These are phyloP conservation scores for Ibycter americanus DNA, from an alignment of 2,797 vertebrate genomes.

Conservation along the genomic window DNA sequence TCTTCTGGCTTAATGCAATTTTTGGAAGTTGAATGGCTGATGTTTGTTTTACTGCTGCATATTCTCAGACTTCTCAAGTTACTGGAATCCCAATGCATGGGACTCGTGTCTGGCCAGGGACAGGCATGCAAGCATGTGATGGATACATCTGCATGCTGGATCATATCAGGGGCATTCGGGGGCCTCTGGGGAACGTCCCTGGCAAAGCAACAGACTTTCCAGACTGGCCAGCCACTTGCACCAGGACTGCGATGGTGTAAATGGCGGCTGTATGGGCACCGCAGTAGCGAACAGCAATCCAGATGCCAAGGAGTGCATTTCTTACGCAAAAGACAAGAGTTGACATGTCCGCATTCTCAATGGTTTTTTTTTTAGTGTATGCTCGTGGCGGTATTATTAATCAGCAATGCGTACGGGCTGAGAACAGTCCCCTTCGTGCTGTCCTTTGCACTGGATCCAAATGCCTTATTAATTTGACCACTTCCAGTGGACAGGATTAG, in stretches of 20 bases:
- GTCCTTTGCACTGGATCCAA: not conserved
- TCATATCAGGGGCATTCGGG: not conserved
- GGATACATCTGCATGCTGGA: not conserved
- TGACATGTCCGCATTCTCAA: not conserved
- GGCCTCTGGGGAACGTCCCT: fast-evolving
- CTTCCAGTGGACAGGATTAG: not conserved
- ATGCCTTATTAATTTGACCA: not conserved
- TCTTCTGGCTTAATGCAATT: conserved; percentile 17
- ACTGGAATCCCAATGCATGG: not conserved
- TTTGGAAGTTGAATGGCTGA: not conserved
- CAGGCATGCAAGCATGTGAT: not conserved
- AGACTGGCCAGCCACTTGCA: not conserved
- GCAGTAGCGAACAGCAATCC: not conserved
- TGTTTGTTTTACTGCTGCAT: conserved; percentile 13
- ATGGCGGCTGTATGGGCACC: not conserved
- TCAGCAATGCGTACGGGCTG: fast-evolving
- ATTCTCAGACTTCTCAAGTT: conserved; percentile 33
- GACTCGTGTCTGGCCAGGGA: not conserved
- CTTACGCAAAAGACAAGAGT: not conserved
- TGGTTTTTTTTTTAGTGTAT: not conserved
- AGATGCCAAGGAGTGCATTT: not conserved
- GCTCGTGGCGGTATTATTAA: not conserved
- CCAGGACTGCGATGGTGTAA: not conserved
- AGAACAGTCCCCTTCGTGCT: not conserved
- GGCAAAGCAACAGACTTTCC: not conserved